Base-by-base conservation (phyloP, 2,888 invertebrate genomes). In the Cataglyphis albicans region DNA sequence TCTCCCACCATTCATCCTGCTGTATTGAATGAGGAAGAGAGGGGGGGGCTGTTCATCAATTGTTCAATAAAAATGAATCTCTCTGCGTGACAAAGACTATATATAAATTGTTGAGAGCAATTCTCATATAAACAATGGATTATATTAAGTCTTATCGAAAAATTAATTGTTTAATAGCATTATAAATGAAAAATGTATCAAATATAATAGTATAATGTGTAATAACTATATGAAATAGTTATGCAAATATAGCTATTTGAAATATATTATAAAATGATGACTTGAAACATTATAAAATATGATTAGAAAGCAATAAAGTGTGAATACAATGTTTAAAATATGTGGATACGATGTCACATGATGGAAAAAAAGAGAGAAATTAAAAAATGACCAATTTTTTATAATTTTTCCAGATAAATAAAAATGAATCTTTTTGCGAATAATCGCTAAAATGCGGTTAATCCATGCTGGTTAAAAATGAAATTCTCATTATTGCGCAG, bases 1-100 rank as follows among this genome's bases (percentile, higher is more conserved):
- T 76, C 84, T 83, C 84, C 86, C 89, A 89, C 86, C 80, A 72
- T 21, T 3, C 12, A 35, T 21, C n/a, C 25, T 70, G 44, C 44
- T 9, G 41, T 72, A 61, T 59, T 61, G 61, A 84, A 72, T 4
- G 44, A 74, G 73, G 73, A 78, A 48, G 73, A 57, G 55, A 78
- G 25, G 25, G 25, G 25, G 25, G 84, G 81, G 81, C 63, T 83
- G 73, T 82, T 76, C 83, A 86, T 84, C 68, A 84, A 83, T 57
- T 81, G 78, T 68, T 84, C 82, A 85, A 84, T 87, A 25, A 83
- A 82, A 80, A 81, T 15, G 82, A 35, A 61, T 70, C 12, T 12
- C 41, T 12, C 41, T 44, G 21, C 18, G 25, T n/a, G 32, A 41
- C 64, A 25, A 65, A 32, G 15, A 9, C 18, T 35, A 32, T 29